These are phyloP conservation scores for Rhea americana DNA, from an alignment of 2,113 vertebrate species.

Conservation along the genomic window DNA sequence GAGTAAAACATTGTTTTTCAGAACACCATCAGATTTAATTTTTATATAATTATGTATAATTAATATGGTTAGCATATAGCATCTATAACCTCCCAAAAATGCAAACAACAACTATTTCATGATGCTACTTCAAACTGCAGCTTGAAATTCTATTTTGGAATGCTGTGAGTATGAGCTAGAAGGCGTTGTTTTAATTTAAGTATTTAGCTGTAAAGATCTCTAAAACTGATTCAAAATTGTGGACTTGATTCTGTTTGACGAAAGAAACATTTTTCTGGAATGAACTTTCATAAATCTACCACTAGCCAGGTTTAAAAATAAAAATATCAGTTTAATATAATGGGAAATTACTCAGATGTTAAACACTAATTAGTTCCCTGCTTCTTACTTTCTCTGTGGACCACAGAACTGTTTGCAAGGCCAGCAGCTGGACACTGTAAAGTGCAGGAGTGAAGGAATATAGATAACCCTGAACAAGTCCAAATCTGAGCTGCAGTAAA, in stretches of 20 bases:
- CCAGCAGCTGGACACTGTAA: background rate
- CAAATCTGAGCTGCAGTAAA: background rate
- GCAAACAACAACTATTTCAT: background rate
- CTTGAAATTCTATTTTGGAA: background rate
- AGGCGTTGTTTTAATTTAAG: background rate
- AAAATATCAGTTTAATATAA: background rate
- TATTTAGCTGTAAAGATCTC: background rate
- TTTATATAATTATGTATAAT: constrained; percentile 24
- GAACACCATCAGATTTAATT: background rate
- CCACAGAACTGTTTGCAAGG: background rate
- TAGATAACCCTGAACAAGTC: background rate
- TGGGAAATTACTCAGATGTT: background rate
- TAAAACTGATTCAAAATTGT: background rate
- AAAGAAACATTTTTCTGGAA: background rate
- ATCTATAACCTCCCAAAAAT: constrained; percentile 20
- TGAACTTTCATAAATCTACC: background rate
- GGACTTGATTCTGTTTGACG: background rate
- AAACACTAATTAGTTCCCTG: background rate
- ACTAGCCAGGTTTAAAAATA: background rate
- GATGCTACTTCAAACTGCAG: background rate
- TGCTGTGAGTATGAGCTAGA: background rate
- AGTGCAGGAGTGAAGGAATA: background rate
- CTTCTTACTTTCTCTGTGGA: background rate
- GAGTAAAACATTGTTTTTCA: constrained; percentile 22
- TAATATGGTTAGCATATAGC: background rate